Evolutionary conservation across 2,888 invertebrate genomes (phyloP).

Genomic region (Adela reaumurella): DNA sequence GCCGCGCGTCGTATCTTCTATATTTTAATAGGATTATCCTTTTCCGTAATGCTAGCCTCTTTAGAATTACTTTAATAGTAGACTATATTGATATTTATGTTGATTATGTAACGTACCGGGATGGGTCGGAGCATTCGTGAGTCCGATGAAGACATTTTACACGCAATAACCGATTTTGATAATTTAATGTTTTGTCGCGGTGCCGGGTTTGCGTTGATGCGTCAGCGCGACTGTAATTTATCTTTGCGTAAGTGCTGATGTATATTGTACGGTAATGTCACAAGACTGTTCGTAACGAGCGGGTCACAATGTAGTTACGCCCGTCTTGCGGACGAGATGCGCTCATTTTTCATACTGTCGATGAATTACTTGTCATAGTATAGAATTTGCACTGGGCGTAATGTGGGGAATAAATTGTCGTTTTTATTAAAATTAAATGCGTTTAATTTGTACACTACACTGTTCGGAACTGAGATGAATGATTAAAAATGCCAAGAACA

Average conservation of each 20-base stretch:
- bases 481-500: no score
- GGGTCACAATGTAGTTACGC: not conserved
- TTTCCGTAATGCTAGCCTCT: not conserved
- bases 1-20: not conserved
- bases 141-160: not conserved
- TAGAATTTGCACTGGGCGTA: not conserved
- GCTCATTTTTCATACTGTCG: not conserved
- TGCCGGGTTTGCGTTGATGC: no score
- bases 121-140: no score
- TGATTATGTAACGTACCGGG: not conserved
- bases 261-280: not conserved
- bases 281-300: not conserved
- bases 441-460: not conserved
- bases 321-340: not conserved
- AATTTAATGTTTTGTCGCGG: not conserved
- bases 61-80: not conserved
- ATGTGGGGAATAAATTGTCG: not conserved
- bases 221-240: not conserved
- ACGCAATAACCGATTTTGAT: not conserved
- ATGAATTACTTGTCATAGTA: not conserved
- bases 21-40: not conserved
- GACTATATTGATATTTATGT: not conserved
- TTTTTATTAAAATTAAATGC: not conserved
- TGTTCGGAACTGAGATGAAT: no score
- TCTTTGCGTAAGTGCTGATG: not conserved